Evolutionary conservation across 2,888 invertebrate species (phyloP), one percentile per base, ranked within the genome.

Genomic region (Neoascia interrupta): DNA sequence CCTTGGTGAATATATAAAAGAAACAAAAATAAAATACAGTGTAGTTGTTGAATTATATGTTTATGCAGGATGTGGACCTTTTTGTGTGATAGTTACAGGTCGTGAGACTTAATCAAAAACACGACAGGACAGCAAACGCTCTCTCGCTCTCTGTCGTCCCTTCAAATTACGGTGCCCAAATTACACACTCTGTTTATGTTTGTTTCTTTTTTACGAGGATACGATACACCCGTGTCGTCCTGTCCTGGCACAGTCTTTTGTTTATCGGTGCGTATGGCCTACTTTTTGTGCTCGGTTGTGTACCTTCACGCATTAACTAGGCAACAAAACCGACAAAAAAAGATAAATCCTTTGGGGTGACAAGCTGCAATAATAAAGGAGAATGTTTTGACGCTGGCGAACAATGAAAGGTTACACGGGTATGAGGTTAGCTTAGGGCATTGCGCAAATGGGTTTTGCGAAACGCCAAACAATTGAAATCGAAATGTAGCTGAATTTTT

Each of bases 251-350:
- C 37, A 66, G 60, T 19, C 53, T 60, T 66, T 66, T 73, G 79
- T 73, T 73, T 79, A 73, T 61, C 34, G 79, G 61, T 79, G 76
- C 76, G 72, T 64, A 72, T 72, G 76, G 58, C 76, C 76, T 70
- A 72, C 64, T 72, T 76, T 74, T 64, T 72, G 56, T 58, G 39
- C 31, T 61, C 45, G 39, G 39, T 49, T 58, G 56, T 56, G 41
- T 68, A 41, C 51, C 58, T 69, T 45, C 58, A 72, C 64, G 60
- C 66, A 66, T 41, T 73, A 23, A 73, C 58, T 45, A 58, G 60
- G 51, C 64, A 72, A 54, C 53, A 64, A 61, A 66, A 58, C 23
- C 26, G 19, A 64, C n/a, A n/a, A n/a, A n/a, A n/a, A 47, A 37
- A 60, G 28, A 79, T 66, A 79, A 79, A 68, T 73, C 66, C 66